Conservation (phyloP, 2,888 invertebrate species). For the Trypoxylon attenuatum region DNA sequence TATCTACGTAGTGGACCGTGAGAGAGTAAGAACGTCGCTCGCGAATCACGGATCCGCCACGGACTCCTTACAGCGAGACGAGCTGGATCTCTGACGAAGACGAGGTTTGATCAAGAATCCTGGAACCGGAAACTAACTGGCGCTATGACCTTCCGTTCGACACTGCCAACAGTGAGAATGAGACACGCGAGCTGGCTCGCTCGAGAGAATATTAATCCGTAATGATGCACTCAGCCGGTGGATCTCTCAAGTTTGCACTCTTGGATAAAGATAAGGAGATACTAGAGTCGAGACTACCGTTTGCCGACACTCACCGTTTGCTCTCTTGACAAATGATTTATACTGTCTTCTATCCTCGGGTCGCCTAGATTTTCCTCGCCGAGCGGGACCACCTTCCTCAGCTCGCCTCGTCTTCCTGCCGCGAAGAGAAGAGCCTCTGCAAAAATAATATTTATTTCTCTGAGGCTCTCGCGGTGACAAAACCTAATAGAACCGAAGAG, state of each 20-base stretch:
- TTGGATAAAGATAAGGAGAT: slow-evolving; percentile 32
- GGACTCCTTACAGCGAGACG: not conserved
- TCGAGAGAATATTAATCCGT: slow-evolving; percentile 55
- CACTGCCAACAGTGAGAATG: not conserved
- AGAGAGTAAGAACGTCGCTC: not conserved
- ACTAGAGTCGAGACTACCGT: no score
- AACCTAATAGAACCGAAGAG: no score
- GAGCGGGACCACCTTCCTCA: no score
- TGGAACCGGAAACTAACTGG: not conserved
- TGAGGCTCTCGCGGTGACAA: no score
- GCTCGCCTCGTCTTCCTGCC: no score
- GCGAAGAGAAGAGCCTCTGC: no score
- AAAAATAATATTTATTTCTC: no score
- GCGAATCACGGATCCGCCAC: not conserved
- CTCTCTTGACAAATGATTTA: no score
- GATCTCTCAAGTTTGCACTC: slow-evolving; percentile 45
- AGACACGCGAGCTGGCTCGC: not conserved
- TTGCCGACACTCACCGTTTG: no score
- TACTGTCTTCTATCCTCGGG: no score
- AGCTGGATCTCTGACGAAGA: not conserved
- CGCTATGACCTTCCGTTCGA: not conserved
- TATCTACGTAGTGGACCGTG: not conserved
- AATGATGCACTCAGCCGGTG: slow-evolving; percentile 53
- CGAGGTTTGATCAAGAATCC: not conserved
- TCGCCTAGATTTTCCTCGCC: no score